A percentile compares a stretch with the other conserved stretches of the same genome.
These are phyloP conservation scores for Ictalurus furcatus DNA, from an alignment of 2,113 vertebrate species.

Conservation along the genomic window DNA sequence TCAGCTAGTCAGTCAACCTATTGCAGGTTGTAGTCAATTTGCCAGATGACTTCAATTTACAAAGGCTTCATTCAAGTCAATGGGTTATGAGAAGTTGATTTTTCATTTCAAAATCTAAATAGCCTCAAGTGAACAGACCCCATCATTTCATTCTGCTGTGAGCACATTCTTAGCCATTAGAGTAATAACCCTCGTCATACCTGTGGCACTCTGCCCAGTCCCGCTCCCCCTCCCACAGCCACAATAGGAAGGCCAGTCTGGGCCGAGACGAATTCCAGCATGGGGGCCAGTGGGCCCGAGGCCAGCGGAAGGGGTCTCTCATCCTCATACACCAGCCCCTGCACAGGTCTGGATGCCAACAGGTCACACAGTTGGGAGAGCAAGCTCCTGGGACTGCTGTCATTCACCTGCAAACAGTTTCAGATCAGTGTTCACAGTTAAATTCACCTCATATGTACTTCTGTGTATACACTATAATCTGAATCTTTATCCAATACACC, in stretches of 20 bases:
- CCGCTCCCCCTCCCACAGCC: slow-evolving; percentile 89
- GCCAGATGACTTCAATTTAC: slow-evolving; percentile 13
- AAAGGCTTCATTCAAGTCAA: not conserved
- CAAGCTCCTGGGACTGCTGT: slow-evolving; percentile 90
- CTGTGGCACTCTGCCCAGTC: slow-evolving; percentile 93
- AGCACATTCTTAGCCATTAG: slow-evolving; percentile 10
- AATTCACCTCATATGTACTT: not conserved
- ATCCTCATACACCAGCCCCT: slow-evolving; percentile 94
- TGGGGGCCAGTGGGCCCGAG: slow-evolving; percentile 84
- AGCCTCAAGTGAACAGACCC: not conserved
- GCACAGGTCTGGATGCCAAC: slow-evolving; percentile 87
- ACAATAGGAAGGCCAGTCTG: slow-evolving; percentile 94
- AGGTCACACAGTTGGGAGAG: slow-evolving; percentile 92
- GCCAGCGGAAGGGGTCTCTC: slow-evolving; percentile 76
- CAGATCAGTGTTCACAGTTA: not conserved
- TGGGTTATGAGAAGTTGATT: not conserved
- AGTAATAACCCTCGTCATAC: slow-evolving; percentile 68
- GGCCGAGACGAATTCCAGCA: slow-evolving; percentile 94
- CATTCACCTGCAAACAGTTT: slow-evolving; percentile 81
- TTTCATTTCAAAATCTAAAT: slow-evolving; percentile 1
- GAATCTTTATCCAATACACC: not conserved
- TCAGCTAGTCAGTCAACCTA: slow-evolving; percentile 9
- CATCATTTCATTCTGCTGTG: not conserved
- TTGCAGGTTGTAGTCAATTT: not conserved
- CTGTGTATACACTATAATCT: not conserved